Evolutionary conservation across 2,797 vertebrate species (phyloP).

Genomic region (Toxotes lorentzi): DNA sequence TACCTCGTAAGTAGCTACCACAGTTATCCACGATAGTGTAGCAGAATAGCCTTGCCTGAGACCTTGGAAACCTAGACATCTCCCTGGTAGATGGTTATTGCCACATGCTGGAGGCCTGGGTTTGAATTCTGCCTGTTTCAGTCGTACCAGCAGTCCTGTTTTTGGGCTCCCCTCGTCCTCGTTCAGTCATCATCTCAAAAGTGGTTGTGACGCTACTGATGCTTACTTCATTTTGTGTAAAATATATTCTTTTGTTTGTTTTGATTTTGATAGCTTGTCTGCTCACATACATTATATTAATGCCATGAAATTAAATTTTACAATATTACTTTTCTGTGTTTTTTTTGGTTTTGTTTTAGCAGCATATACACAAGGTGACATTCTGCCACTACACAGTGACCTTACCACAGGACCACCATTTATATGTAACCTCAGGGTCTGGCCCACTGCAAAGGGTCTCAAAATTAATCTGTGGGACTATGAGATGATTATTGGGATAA

Average conservation of each 20-base stretch:
- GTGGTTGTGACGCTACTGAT: slow-evolving; percentile 79
- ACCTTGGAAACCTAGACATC: slow-evolving; percentile 45
- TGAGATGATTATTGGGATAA: neutral
- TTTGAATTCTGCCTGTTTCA: slow-evolving; percentile 53
- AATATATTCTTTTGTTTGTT: slow-evolving; percentile 77
- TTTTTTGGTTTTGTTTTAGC: slow-evolving; percentile 12
- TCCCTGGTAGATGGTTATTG: slow-evolving; percentile 47
- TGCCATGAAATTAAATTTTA: slow-evolving; percentile 88
- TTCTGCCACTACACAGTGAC: neutral
- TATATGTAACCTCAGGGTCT: neutral
- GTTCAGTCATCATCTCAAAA: slow-evolving; percentile 80
- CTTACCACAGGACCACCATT: too few relatives aligned
- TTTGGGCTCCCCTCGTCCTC: slow-evolving; percentile 63
- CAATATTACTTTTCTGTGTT: slow-evolving; percentile 74
- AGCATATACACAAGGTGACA: neutral
- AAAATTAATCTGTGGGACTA: neutral
- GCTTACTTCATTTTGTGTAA: slow-evolving; percentile 83
- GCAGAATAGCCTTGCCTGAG: slow-evolving; percentile 57
- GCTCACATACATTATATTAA: slow-evolving; percentile 85
- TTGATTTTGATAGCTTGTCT: slow-evolving; percentile 86
- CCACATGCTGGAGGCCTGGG: slow-evolving; percentile 41
- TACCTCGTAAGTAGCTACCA: slow-evolving; percentile 53
- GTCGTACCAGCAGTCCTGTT: slow-evolving; percentile 77
- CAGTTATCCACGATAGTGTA: slow-evolving; percentile 42
- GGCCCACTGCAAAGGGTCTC: neutral